These are phyloP conservation scores for Meandrina meandrites DNA, from an alignment of 92 coral and sea anemone genomes.

Conservation along the genomic window DNA sequence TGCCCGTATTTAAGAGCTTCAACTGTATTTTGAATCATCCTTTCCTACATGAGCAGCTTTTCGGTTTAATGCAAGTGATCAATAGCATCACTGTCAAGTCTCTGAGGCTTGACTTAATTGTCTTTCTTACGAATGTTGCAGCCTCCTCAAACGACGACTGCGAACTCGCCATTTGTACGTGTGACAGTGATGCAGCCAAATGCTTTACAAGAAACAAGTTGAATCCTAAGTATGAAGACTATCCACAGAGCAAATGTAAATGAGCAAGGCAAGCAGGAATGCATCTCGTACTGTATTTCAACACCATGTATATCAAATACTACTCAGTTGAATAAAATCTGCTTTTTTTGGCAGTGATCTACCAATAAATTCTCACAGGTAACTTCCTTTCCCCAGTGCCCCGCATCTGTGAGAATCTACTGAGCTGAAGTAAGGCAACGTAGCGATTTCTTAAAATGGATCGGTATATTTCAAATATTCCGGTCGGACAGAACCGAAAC, in stretches of 20 bases:
- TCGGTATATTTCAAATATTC: too few relatives aligned
- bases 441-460: too few relatives aligned
- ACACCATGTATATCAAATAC: not conserved
- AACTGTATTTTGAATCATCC: too few relatives aligned
- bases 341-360: too few relatives aligned
- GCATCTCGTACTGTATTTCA: not conserved
- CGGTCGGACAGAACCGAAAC: too few relatives aligned
- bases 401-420: too few relatives aligned
- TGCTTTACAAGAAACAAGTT: slow-evolving; percentile 46
- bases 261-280: not conserved
- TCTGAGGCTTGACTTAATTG: not conserved
- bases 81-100: not conserved
- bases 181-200: slow-evolving; percentile 51
- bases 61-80: not conserved
- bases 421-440: too few relatives aligned
- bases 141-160: slow-evolving; percentile 32
- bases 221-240: slow-evolving; percentile 12
- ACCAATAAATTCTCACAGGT: too few relatives aligned
- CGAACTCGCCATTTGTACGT: slow-evolving; percentile 47
- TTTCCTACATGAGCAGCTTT: not conserved
- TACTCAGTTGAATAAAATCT: not conserved
- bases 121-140: not conserved
- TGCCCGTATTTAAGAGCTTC: too few relatives aligned
- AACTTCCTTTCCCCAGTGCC: too few relatives aligned
- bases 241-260: slow-evolving; percentile 32